Conservation (phyloP, 2,888 invertebrate species). For the Drosophila monieri region DNA sequence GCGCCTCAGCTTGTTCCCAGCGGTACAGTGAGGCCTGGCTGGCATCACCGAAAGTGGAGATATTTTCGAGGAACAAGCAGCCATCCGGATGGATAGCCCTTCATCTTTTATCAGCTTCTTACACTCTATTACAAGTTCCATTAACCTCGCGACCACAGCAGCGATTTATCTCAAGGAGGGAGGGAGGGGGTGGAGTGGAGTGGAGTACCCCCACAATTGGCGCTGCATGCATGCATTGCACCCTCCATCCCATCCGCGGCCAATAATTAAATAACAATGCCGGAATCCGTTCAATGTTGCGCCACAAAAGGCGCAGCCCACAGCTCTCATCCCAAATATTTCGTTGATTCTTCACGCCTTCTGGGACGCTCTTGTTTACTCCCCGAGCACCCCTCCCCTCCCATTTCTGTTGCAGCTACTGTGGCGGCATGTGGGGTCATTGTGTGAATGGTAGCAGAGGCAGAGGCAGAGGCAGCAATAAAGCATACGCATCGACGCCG, state of each 20-base stretch:
- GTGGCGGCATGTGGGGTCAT: slow-evolving; percentile 76
- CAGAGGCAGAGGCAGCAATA: slow-evolving; percentile 45
- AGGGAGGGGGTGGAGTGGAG: slow-evolving; percentile 8
- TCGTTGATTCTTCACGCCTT: slow-evolving; percentile 51
- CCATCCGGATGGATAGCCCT: too few species aligned
- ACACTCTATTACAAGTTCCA: slow-evolving; percentile 21
- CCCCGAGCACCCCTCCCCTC: slow-evolving; percentile 25
- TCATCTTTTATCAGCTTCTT: neutral
- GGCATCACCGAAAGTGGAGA: too few species aligned
- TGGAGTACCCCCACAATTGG: slow-evolving; percentile 27
- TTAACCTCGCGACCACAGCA: slow-evolving; percentile 39
- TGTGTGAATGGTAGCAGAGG: slow-evolving; percentile 71
- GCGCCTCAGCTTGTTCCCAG: slow-evolving; percentile 29
- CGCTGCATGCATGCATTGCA: slow-evolving; percentile 19
- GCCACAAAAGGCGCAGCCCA: slow-evolving; percentile 20
- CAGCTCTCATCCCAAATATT: slow-evolving; percentile 17
- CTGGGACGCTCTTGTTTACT: slow-evolving; percentile 25
- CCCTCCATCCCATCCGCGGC: slow-evolving; percentile 16
- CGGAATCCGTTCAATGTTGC: slow-evolving; percentile 45
- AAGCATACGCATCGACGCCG: slow-evolving; percentile 60
- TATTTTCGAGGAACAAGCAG: too few species aligned
- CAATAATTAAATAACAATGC: slow-evolving; percentile 51
- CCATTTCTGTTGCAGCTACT: slow-evolving; percentile 10
- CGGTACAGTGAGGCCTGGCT: slow-evolving; percentile 20
- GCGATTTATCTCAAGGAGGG: slow-evolving; percentile 40